Evolutionary conservation across 2,113 vertebrate genomes (phyloP).

Genomic region (Sceloporus undulatus): DNA sequence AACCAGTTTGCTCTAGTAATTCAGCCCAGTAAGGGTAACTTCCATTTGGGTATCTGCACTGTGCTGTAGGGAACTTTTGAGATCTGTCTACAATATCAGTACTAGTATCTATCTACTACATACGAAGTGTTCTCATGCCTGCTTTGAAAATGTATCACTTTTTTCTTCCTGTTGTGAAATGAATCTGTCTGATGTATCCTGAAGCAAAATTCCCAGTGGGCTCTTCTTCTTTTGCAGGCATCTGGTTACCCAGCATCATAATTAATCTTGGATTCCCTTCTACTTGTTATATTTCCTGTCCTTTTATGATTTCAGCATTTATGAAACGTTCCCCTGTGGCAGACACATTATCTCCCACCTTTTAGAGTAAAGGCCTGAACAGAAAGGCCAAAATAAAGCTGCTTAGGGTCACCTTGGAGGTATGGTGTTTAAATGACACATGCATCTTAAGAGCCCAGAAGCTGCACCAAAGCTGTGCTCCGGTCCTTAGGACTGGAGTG

Average conservation of each 20-base stretch:
- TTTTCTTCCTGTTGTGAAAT: slow-evolving; percentile 9
- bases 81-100: too few species aligned
- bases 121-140: not conserved
- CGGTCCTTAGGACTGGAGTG: too few species aligned
- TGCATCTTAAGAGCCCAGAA: too few species aligned
- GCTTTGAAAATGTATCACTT: slow-evolving; percentile 13
- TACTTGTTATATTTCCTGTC: slow-evolving; percentile 8
- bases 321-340: not conserved
- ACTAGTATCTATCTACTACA: too few species aligned
- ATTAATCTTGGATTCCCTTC: slow-evolving; percentile 24
- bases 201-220: not conserved
- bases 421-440: too few species aligned
- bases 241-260: not conserved
- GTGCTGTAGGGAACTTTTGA: too few species aligned
- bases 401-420: too few species aligned
- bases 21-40: too few species aligned
- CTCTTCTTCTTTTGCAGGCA: slow-evolving; percentile 10
- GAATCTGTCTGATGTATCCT: slow-evolving; percentile 6
- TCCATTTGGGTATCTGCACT: too few species aligned
- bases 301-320: not conserved
- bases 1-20: too few species aligned
- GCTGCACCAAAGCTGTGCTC: too few species aligned
- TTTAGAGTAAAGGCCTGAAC: not conserved
- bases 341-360: slow-evolving; percentile 6
- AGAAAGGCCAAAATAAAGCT: too few species aligned